Percentiles rank a stretch among this genome's conserved stretches.
phyloP scores from a whole-genome alignment of 2,888 invertebrate species.

The Hypsopygia costalis region DNA sequence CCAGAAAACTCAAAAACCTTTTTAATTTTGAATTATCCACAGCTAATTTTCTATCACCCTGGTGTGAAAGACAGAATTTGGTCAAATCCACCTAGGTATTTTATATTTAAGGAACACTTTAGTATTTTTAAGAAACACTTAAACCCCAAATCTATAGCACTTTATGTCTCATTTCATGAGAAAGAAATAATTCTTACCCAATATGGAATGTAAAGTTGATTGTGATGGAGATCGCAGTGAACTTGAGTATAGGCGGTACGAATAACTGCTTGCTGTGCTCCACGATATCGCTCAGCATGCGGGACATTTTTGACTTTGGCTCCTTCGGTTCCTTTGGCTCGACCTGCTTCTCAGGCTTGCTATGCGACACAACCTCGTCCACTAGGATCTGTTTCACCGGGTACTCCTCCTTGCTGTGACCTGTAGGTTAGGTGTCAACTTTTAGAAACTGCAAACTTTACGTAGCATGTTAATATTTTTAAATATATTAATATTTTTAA shows the following conservation, averaged over 20 bases:
- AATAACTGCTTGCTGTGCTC: constrained; percentile 91
- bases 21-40: too few relatives aligned
- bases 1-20: too few relatives aligned
- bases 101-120: too few relatives aligned
- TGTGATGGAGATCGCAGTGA: constrained; percentile 90
- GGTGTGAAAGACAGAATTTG: too few relatives aligned
- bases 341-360: constrained; percentile 80
- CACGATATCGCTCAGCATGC: constrained; percentile 88
- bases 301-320: constrained; percentile 84
- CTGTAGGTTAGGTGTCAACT: neutral
- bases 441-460: too few relatives aligned
- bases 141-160: too few relatives aligned
- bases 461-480: too few relatives aligned
- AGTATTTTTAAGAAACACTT: too few relatives aligned
- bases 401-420: constrained; percentile 83
- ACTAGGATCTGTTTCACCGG: constrained; percentile 86
- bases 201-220: constrained; percentile 97
- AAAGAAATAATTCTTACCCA: constrained; percentile 81
- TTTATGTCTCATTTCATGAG: too few relatives aligned
- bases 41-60: too few relatives aligned
- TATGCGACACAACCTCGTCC: constrained; percentile 71
- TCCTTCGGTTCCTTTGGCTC: constrained; percentile 80
- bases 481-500: too few relatives aligned
- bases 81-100: too few relatives aligned
- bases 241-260: constrained; percentile 89